A percentile compares a stretch with the other conserved stretches of the same genome.
Evolutionary conservation across 1,140 invertebrate genomes (phyloP).

Genomic region (Zaprionus tsacasi): DNA sequence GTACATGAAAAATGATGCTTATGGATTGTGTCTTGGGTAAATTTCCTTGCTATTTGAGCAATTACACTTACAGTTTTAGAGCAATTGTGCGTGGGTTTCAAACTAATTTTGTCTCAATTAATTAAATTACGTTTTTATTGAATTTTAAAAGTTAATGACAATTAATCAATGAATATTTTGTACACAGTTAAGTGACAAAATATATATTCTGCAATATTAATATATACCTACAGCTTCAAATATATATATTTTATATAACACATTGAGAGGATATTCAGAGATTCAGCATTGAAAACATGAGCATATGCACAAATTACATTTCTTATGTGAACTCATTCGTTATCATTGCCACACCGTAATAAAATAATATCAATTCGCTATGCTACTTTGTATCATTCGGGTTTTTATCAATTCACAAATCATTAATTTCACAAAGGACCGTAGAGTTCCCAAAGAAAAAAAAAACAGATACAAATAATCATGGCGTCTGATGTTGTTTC

Average conservation of each 20-base stretch:
- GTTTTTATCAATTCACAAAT: constrained; percentile 42
- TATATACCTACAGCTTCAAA: too few relatives aligned
- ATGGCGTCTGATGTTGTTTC: constrained; percentile 20
- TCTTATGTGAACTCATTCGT: background rate
- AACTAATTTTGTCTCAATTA: background rate
- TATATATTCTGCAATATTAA: background rate
- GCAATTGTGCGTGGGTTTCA: background rate
- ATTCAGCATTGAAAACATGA: background rate
- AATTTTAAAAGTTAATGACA: background rate
- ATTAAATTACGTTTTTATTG: background rate
- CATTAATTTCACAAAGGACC: constrained; percentile 22
- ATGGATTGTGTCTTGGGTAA: constrained; percentile 24
- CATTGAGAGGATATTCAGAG: background rate
- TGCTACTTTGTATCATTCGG: constrained; percentile 10
- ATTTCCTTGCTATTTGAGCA: background rate
- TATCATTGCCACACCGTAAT: background rate
- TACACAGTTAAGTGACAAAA: background rate
- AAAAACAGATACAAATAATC: constrained; percentile 52
- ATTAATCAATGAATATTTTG: background rate
- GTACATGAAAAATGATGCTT: background rate
- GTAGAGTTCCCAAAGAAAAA: constrained; percentile 14
- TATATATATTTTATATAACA: background rate
- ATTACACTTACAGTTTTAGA: constrained; percentile 4
- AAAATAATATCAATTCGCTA: constrained; percentile 2
- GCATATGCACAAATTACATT: background rate